Percentiles rank a stretch among this genome's conserved stretches.
Evolutionary conservation across 2,797 vertebrate species (phyloP).

Genomic region (Crocodylus rhombifer): DNA sequence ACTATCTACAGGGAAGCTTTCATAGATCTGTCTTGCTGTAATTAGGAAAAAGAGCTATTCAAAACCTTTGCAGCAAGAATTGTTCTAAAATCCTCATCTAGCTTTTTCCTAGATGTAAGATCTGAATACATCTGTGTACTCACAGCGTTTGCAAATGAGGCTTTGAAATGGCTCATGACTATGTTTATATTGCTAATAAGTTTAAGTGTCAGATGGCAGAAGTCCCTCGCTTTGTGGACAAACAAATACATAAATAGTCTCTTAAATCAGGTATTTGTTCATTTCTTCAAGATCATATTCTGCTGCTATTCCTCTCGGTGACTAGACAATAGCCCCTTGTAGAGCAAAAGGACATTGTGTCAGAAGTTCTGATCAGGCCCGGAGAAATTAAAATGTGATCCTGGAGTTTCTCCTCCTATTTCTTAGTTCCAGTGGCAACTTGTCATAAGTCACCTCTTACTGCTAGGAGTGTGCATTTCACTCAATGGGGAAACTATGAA

Average conservation of each 20-base stretch:
- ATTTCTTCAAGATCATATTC: background rate
- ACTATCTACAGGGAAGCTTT: background rate
- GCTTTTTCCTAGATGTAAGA: rapidly evolving
- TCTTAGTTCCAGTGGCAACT: background rate
- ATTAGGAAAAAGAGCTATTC: background rate
- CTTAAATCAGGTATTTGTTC: background rate
- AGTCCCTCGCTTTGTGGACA: too few species aligned
- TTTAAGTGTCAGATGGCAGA: too few species aligned
- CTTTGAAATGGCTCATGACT: background rate
- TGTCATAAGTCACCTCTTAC: background rate
- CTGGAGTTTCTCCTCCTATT: background rate
- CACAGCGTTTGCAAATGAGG: background rate
- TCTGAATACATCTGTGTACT: background rate
- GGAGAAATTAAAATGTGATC: background rate
- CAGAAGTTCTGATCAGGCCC: background rate
- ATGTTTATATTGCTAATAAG: too few species aligned
- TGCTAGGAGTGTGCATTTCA: background rate
- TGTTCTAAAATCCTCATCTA: background rate
- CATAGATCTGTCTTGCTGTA: background rate
- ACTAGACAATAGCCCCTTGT: background rate
- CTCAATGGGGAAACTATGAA: background rate
- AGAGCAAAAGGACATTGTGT: background rate
- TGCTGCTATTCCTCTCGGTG: background rate
- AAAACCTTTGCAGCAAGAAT: background rate
- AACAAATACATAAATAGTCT: too few species aligned